Conservation (phyloP, 2,888 invertebrate species). For the Neoitamus cyanurus region DNA sequence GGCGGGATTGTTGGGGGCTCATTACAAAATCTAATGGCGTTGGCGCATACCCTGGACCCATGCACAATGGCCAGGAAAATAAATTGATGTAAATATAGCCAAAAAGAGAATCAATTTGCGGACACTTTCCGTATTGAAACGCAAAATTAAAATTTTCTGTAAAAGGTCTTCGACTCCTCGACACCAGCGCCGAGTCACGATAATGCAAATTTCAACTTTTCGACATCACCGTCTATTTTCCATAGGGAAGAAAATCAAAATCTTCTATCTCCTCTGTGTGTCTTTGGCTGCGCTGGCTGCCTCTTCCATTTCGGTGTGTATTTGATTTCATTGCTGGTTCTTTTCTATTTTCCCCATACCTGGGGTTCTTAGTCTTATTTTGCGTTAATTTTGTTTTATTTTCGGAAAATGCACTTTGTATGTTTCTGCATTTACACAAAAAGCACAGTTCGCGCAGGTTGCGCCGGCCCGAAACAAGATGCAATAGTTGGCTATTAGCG, state of each 20-base stretch:
- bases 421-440: slow-evolving; percentile 40
- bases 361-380: slow-evolving; percentile 24
- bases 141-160: slow-evolving; percentile 42
- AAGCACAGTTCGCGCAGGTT: slow-evolving; percentile 38
- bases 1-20: neutral
- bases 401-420: slow-evolving; percentile 39
- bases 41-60: neutral
- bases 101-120: slow-evolving; percentile 40
- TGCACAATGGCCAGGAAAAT: slow-evolving; percentile 28
- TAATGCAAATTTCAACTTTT: slow-evolving; percentile 47
- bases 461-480: slow-evolving; percentile 10
- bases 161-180: slow-evolving; percentile 34
- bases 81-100: slow-evolving; percentile 32
- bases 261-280: slow-evolving; percentile 25
- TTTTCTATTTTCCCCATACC: slow-evolving; percentile 6
- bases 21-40: slow-evolving; percentile 2
- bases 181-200: slow-evolving; percentile 43
- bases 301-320: slow-evolving; percentile 15
- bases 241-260: slow-evolving; percentile 42
- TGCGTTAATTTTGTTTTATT: slow-evolving; percentile 21
- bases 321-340: slow-evolving; percentile 23
- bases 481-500: slow-evolving; percentile 39
- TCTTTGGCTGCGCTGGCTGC: neutral
- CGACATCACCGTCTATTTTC: slow-evolving; percentile 41
- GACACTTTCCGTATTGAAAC: slow-evolving; percentile 45